Evolutionary conservation across 2,113 vertebrate genomes (phyloP).

Genomic region (Mormoops blainvillei): DNA sequence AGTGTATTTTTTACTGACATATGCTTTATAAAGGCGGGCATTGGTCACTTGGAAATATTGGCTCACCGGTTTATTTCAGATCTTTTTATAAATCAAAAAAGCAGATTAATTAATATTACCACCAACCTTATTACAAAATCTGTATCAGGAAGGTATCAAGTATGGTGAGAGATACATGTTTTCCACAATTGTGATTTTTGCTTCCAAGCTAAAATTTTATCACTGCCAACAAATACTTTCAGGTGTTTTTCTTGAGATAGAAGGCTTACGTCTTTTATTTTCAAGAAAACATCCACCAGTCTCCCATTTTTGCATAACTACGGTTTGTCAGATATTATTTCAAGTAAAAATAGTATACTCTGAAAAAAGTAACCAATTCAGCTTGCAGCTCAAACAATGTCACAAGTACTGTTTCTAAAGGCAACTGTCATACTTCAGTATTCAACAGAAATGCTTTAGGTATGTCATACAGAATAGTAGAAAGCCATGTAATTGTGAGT

Average conservation of each 20-base stretch:
- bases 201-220: not conserved
- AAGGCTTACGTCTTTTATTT: not conserved
- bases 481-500: not conserved
- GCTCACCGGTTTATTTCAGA: not conserved
- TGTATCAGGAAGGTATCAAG: not conserved
- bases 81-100: not conserved
- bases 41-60: not conserved
- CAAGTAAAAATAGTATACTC: not conserved
- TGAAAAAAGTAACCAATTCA: not conserved
- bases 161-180: not conserved
- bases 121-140: not conserved
- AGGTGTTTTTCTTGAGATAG: not conserved
- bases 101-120: not conserved
- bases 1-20: not conserved
- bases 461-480: not conserved
- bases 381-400: not conserved
- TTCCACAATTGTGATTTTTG: not conserved
- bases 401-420: not conserved
- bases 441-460: not conserved
- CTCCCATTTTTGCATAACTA: not conserved
- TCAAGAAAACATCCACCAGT: not conserved
- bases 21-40: not conserved
- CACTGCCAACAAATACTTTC: not conserved
- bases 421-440: not conserved
- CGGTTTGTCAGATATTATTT: not conserved